Evolutionary conservation across 2,888 invertebrate genomes (phyloP), one percentile per base, ranked within the genome.

Genomic region (Eupithecia subumbrata): DNA sequence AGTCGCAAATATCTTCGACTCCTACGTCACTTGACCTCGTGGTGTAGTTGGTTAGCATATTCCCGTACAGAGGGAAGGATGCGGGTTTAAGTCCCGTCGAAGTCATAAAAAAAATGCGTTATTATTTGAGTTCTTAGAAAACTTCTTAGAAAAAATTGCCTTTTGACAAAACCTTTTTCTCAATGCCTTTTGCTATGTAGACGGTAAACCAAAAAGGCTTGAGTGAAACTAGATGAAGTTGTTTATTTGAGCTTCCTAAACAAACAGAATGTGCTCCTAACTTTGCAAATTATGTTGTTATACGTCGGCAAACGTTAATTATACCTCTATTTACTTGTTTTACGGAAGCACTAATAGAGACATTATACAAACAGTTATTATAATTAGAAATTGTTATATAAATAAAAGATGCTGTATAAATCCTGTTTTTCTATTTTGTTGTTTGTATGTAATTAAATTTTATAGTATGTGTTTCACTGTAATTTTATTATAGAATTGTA

Each of bases 201-300:
- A 34, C 18, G 30, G 16, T 64, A 64, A 64, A 64, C 16, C 1
- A 34, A 64, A 22, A 52, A 64, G 64, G 16, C 34, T 30, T 18
- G 30, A 22, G 64, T 3, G 22, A 16, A 34, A 34, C 30, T 34
- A 64, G 34, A 16, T 18, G 34, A 60, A 14, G 5, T 25, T 25
- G 60, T 60, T 60, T 60, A 60, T 60, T 34, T 8, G 64, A 64
- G 64, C 18, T 64, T 18, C 64, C 64, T 64, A 34, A 64, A 64
- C 64, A 64, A 64, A 34, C 64, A 64, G 34, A 34, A 64, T 34
- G 34, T 64, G 63, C 30, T 63, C 16, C 18, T 34, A 64, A 34
- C 64, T 64, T 34, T 34, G 16, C 18, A 16, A 34, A 64, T 64
- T 18, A 64, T 34, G 64, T 64, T 18, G 34, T 64, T 34, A 16